These are phyloP conservation scores for Theristicus caerulescens DNA, from an alignment of 2,113 vertebrate species.

Conservation along the genomic window DNA sequence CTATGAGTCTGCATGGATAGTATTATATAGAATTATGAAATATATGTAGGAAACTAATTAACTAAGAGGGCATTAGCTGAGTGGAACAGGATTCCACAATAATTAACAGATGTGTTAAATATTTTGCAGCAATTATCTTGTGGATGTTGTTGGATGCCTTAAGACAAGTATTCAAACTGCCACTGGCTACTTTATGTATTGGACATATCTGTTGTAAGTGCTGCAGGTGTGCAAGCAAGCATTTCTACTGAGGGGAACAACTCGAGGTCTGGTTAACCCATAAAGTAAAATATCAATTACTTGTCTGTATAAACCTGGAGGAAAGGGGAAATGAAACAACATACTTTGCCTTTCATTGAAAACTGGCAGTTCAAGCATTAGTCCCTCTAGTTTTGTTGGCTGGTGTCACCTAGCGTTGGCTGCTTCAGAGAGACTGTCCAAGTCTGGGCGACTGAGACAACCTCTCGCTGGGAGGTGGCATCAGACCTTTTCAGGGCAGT, in stretches of 20 bases:
- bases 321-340: background rate
- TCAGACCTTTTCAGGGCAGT: background rate
- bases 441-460: background rate
- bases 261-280: background rate
- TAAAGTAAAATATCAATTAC: background rate
- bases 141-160: background rate
- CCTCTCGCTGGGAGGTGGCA: background rate
- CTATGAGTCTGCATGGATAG: background rate
- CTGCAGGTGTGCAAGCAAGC: background rate
- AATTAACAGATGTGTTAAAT: conserved; percentile 36
- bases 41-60: conserved; percentile 20
- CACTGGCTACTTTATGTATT: background rate
- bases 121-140: background rate
- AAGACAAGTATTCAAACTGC: background rate
- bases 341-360: background rate
- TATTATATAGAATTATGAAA: background rate
- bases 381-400: background rate
- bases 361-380: background rate
- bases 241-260: background rate
- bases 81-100: conserved; percentile 24
- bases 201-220: background rate
- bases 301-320: background rate
- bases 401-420: background rate
- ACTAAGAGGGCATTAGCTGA: background rate
- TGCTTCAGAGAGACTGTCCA: background rate